Percentiles rank a stretch among this genome's conserved stretches.
phyloP scores from a whole-genome alignment of 2,888 invertebrate genomes.

The Teinopalpus imperialis region DNA sequence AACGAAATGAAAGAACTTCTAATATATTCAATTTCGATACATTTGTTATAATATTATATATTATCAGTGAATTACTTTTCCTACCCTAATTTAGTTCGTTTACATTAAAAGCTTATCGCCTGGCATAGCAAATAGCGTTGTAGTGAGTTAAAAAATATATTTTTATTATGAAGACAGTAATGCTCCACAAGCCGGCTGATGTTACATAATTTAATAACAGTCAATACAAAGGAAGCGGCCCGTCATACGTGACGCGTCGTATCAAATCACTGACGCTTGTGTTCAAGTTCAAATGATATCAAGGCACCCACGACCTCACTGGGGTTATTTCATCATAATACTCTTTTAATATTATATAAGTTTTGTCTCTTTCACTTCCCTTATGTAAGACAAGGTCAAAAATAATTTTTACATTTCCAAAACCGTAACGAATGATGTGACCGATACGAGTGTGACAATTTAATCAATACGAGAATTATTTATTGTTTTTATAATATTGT shows the following conservation, averaged over 20 bases:
- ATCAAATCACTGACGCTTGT: slow-evolving; percentile 69
- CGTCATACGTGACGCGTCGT: slow-evolving; percentile 67
- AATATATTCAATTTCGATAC: no score
- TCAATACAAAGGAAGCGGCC: slow-evolving; percentile 69
- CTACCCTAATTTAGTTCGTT: no score
- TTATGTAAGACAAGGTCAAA: slow-evolving; percentile 2
- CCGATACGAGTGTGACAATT: slow-evolving; percentile 10
- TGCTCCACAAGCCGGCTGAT: slow-evolving; percentile 43
- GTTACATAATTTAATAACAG: slow-evolving; percentile 67
- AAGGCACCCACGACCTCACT: slow-evolving; percentile 43
- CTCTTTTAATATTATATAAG: slow-evolving; percentile 3
- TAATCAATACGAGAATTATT: slow-evolving; percentile 6
- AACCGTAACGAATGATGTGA: slow-evolving; percentile 21
- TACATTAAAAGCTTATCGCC: no score
- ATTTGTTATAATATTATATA: no score
- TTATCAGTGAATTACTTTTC: no score
- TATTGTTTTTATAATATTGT: slow-evolving; percentile 21
- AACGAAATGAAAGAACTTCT: no score
- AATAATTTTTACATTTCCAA: slow-evolving; percentile 15
- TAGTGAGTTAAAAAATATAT: slow-evolving; percentile 28
- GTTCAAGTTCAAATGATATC: slow-evolving; percentile 68
- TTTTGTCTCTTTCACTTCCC: slow-evolving; percentile 10
- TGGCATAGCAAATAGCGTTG: no score
- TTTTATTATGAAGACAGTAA: slow-evolving; percentile 30
- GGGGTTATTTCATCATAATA: slow-evolving; percentile 15